Percentiles rank a stretch among this genome's conserved stretches.
Evolutionary conservation across 2,888 invertebrate genomes (phyloP).

Genomic region (Plagiodera versicolora): DNA sequence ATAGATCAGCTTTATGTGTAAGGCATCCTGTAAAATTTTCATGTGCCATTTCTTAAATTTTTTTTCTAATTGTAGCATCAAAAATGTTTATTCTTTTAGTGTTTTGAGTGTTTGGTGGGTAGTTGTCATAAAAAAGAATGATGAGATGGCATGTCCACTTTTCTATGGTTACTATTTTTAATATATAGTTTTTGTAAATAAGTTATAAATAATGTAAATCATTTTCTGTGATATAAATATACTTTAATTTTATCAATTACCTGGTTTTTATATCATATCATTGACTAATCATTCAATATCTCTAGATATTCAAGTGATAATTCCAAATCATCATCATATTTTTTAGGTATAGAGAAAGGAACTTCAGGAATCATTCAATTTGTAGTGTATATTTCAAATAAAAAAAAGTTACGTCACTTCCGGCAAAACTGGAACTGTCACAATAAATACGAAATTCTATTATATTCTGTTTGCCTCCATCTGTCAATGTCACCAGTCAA

Average conservation of each 20-base stretch:
- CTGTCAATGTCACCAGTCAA: constrained; percentile 6
- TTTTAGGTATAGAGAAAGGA: no score
- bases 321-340: no score
- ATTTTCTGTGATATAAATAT: constrained; percentile 37
- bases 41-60: neutral
- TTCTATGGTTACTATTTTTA: neutral
- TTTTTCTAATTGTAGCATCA: neutral
- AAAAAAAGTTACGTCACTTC: no score
- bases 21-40: neutral
- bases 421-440: no score
- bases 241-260: constrained; percentile 21
- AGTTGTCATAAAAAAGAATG: neutral
- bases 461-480: no score
- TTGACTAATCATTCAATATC: no score
- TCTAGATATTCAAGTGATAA: no score
- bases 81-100: neutral
- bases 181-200: neutral
- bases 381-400: no score
- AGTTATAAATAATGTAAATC: constrained; percentile 3
- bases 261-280: neutral
- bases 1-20: neutral
- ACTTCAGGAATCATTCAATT: no score
- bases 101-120: neutral
- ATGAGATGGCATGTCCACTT: neutral
- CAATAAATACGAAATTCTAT: no score